These are phyloP conservation scores for Ditylenchus weischeri DNA, from an alignment of 2,888 invertebrate species.

Conservation along the genomic window DNA sequence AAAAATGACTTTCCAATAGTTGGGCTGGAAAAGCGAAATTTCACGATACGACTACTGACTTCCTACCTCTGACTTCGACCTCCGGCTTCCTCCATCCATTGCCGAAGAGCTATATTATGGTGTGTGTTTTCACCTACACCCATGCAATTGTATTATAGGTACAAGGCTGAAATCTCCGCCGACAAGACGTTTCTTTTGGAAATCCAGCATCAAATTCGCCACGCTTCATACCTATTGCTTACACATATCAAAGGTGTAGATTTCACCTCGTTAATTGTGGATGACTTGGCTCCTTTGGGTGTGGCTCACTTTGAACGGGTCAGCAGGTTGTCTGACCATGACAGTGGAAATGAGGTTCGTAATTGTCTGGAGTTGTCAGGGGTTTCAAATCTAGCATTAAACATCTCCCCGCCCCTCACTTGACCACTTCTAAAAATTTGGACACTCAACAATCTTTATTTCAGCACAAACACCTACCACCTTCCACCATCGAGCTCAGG, in stretches of 20 bases:
- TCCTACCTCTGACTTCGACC: no score
- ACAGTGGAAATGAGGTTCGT: neutral
- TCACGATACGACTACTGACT: no score
- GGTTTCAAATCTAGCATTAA: no score
- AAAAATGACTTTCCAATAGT: no score
- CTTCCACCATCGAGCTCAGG: constrained; percentile 38
- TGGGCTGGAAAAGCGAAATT: no score
- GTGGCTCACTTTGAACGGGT: constrained; percentile 40
- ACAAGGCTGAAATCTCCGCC: constrained; percentile 45
- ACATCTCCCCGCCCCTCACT: no score
- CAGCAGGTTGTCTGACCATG: neutral
- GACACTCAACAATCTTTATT: neutral
- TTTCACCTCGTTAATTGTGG: constrained; percentile 37
- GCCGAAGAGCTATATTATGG: no score
- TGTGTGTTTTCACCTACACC: no score
- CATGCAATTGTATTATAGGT: constrained; percentile 29
- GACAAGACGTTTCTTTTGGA: constrained; percentile 53
- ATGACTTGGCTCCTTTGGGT: constrained; percentile 43
- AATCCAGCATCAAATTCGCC: constrained; percentile 51
- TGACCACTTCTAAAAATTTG: neutral
- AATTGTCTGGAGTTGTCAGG: neutral
- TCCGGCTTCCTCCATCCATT: no score
- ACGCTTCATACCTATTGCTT: constrained; percentile 39
- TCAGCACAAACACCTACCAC: constrained; percentile 18
- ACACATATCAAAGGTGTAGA: constrained; percentile 38